A percentile compares a stretch with the other conserved stretches of the same genome.
These are phyloP conservation scores for Mamestra brassicae DNA, from an alignment of 2,888 invertebrate genomes.

Conservation along the genomic window DNA sequence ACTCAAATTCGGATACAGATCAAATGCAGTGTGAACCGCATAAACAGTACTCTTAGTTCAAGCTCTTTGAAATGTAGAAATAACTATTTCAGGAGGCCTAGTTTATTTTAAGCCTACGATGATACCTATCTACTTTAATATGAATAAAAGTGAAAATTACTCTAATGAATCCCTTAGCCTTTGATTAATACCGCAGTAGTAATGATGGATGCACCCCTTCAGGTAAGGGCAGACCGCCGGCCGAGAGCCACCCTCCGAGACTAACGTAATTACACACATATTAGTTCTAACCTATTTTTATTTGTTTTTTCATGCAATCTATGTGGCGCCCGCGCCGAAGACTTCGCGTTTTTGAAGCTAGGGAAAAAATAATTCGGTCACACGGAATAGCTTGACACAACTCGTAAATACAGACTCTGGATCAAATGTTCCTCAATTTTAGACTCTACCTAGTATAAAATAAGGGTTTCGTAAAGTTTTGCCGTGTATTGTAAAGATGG, in stretches of 20 bases:
- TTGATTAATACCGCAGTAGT: conserved; percentile 81
- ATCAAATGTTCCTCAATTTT: conserved; percentile 7
- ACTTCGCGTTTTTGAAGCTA: conserved; percentile 55
- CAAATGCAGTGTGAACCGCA: no score
- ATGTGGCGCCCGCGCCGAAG: conserved; percentile 59
- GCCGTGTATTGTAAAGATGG: neutral
- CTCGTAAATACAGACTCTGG: neutral
- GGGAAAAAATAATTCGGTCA: conserved; percentile 62
- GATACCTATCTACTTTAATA: conserved; percentile 10
- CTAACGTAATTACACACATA: conserved; percentile 88
- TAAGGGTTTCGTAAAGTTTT: neutral
- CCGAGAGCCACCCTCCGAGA: conserved; percentile 85
- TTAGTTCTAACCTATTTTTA: conserved; percentile 85
- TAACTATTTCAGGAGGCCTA: neutral
- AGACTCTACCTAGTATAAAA: accelerated
- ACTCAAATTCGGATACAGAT: no score
- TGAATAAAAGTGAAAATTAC: conserved; percentile 8
- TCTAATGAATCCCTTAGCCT: conserved; percentile 59
- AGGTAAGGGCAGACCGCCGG: conserved; percentile 86
- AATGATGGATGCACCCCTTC: conserved; percentile 81
- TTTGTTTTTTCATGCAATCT: conserved; percentile 79
- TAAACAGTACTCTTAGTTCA: no score
- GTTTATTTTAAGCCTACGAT: neutral
- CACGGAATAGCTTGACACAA: conserved; percentile 22
- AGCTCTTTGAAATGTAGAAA: neutral